These are phyloP conservation scores for Psammodynastes pulverulentus DNA, from an alignment of 2,113 vertebrate species.

Conservation along the genomic window DNA sequence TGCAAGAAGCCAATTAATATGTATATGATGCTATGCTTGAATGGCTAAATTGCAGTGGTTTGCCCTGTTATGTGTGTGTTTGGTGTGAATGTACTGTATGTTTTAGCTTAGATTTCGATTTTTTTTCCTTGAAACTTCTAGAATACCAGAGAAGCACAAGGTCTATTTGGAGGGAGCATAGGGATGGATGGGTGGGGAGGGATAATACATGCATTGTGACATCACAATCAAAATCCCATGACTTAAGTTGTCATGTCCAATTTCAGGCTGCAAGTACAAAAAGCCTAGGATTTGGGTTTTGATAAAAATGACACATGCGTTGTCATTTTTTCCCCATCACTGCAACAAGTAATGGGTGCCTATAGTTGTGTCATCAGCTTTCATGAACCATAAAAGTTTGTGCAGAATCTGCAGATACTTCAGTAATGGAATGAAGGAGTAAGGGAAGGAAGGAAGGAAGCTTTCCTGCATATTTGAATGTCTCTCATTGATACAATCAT, in stretches of 20 bases:
- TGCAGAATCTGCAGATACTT: not conserved
- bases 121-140: not conserved
- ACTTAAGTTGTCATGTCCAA: not conserved
- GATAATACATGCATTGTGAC: not conserved
- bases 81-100: not conserved
- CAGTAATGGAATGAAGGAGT: not conserved
- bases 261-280: not conserved
- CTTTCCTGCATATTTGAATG: not conserved
- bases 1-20: slow-evolving; percentile 19
- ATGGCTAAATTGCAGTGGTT: slow-evolving; percentile 3
- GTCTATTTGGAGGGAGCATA: not conserved
- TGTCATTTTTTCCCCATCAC: not conserved
- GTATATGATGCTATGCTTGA: not conserved
- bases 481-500: not conserved
- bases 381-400: not conserved
- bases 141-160: not conserved
- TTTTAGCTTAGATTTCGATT: not conserved
- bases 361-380: not conserved
- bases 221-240: not conserved
- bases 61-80: not conserved
- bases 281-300: not conserved
- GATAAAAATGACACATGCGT: not conserved
- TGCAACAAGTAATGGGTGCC: not conserved
- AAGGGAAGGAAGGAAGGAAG: not conserved
- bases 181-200: not conserved